Evolutionary conservation across 2,888 invertebrate genomes (phyloP).

Genomic region (Keiferia lycopersicella): DNA sequence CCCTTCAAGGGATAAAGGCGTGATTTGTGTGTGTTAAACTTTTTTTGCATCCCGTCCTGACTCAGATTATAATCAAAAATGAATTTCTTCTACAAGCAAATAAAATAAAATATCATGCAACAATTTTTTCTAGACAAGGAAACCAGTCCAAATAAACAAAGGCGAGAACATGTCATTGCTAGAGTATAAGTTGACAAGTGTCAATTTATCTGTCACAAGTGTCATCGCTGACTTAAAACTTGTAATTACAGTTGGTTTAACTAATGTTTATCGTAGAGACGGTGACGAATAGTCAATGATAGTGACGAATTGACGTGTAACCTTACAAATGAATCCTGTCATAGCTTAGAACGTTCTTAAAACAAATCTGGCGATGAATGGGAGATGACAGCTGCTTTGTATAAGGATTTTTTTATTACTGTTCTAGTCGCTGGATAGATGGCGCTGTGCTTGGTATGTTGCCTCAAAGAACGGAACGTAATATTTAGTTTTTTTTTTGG

Average conservation of each 20-base stretch:
- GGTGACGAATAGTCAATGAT: neutral
- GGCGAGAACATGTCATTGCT: neutral
- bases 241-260: neutral
- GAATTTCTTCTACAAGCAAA: too few relatives aligned
- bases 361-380: neutral
- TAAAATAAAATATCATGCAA: neutral
- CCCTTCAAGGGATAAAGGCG: too few relatives aligned
- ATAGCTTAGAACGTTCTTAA: too few relatives aligned
- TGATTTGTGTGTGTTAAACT: too few relatives aligned
- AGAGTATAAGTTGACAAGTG: neutral
- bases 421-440: too few relatives aligned
- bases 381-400: neutral
- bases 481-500: too few relatives aligned
- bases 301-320: constrained; percentile 3
- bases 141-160: neutral
- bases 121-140: neutral
- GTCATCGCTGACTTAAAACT: neutral
- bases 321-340: neutral
- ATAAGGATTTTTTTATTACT: neutral
- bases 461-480: too few relatives aligned
- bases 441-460: too few relatives aligned
- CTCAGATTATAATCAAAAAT: too few relatives aligned
- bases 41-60: too few relatives aligned
- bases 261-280: neutral
- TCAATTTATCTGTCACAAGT: neutral